Percentiles rank a stretch among this genome's conserved stretches.
These are phyloP conservation scores for Yoshiicerus persimilis DNA, from an alignment of 1,140 invertebrate species.

Conservation along the genomic window DNA sequence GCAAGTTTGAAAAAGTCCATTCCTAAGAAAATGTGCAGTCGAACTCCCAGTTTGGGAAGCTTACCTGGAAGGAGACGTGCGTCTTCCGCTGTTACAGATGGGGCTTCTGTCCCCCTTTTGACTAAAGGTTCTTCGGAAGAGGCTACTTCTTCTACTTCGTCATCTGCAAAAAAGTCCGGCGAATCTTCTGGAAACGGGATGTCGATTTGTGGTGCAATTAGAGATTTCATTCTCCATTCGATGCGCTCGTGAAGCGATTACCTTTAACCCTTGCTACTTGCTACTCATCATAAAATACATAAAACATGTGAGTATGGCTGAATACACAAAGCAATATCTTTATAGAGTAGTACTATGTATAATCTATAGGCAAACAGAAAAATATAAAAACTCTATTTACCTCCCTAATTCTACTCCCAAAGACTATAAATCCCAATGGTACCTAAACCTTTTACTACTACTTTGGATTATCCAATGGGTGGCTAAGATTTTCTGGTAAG, in stretches of 20 bases:
- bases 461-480: not conserved
- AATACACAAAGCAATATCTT: not conserved
- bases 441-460: too few species aligned
- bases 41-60: not conserved
- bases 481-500: not conserved
- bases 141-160: not conserved
- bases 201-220: constrained; percentile 43
- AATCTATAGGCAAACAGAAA: not conserved
- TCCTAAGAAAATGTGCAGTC: not conserved
- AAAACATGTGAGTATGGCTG: not conserved
- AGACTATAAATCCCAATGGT: too few species aligned
- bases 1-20: not conserved
- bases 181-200: constrained; percentile 26
- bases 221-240: constrained; percentile 45
- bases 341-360: not conserved
- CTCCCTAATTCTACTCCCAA: too few species aligned
- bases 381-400: too few species aligned
- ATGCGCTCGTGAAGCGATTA: constrained; percentile 33
- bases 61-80: not conserved
- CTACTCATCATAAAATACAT: not conserved
- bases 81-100: not conserved
- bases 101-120: not conserved
- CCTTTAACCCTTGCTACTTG: not conserved
- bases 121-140: not conserved
- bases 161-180: not conserved